These are phyloP conservation scores for Gnatocerus cornutus DNA, from an alignment of 2,888 invertebrate genomes.

Conservation along the genomic window DNA sequence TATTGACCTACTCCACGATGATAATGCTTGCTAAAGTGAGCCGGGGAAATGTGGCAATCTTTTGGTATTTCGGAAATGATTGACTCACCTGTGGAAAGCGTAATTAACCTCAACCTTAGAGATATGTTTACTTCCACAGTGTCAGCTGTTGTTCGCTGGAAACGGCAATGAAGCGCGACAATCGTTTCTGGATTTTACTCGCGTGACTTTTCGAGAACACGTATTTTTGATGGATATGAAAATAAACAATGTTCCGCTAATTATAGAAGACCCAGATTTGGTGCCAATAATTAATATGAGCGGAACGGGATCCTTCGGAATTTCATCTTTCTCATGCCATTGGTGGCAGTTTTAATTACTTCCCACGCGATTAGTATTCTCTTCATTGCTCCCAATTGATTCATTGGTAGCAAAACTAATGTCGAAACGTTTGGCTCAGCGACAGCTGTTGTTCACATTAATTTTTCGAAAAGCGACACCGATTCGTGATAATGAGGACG, in stretches of 20 bases:
- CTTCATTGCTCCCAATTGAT: too few relatives aligned
- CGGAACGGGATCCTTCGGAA: slow-evolving; percentile 12
- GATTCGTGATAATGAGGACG: slow-evolving; percentile 34
- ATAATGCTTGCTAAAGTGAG: slow-evolving; percentile 4
- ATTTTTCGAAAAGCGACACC: slow-evolving; percentile 35
- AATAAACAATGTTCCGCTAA: slow-evolving; percentile 34
- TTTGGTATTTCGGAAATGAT: slow-evolving; percentile 27
- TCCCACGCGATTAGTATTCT: slow-evolving; percentile 27
- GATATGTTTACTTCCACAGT: slow-evolving; percentile 17
- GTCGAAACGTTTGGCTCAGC: slow-evolving; percentile 26
- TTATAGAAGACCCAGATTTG: slow-evolving; percentile 37
- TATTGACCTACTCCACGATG: slow-evolving; percentile 36
- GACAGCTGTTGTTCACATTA: slow-evolving; percentile 26
- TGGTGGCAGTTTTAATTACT: slow-evolving; percentile 18
- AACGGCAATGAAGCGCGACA: slow-evolving; percentile 21
- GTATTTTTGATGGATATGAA: slow-evolving; percentile 16
- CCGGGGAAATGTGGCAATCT: slow-evolving; percentile 16
- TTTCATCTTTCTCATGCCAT: slow-evolving; percentile 8
- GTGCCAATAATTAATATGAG: slow-evolving; percentile 29
- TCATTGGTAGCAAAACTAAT: slow-evolving; percentile 3
- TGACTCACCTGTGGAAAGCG: slow-evolving; percentile 31
- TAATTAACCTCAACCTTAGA: slow-evolving; percentile 28
- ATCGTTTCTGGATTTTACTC: not conserved
- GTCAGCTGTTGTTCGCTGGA: slow-evolving; percentile 34
- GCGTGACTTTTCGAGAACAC: slow-evolving; percentile 8